These are phyloP conservation scores for Bursaphelenchus mucronatus DNA, from an alignment of 1,140 invertebrate species.

Conservation along the genomic window DNA sequence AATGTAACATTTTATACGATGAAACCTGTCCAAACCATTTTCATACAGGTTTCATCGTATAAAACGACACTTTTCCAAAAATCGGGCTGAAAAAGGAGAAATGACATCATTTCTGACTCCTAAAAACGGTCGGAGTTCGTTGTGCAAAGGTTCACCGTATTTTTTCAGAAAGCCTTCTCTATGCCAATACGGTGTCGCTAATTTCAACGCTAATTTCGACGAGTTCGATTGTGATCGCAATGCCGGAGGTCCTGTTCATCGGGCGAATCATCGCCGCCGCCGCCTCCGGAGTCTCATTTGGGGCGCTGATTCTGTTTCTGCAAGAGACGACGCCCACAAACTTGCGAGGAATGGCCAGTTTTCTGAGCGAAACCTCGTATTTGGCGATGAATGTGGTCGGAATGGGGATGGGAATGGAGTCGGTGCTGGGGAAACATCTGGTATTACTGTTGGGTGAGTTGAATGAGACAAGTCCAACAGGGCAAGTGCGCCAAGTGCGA, in stretches of 20 bases:
- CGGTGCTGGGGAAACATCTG: constrained; percentile 40
- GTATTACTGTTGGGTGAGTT: constrained; percentile 37
- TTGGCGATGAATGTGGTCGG: constrained; percentile 44
- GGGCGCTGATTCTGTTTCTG: constrained; percentile 50
- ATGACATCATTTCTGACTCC: not conserved
- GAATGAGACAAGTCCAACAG: no score
- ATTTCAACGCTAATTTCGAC: constrained; percentile 16
- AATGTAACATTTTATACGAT: no score
- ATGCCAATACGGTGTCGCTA: constrained; percentile 35
- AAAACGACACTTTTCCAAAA: no score
- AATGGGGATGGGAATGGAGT: constrained; percentile 55
- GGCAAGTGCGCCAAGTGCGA: no score
- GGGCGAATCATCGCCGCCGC: constrained; percentile 42
- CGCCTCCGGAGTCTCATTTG: constrained; percentile 49
- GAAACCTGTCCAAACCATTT: no score
- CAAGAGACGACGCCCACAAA: constrained; percentile 53
- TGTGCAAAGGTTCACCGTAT: constrained; percentile 4
- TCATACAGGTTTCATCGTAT: no score
- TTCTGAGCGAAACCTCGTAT: constrained; percentile 47
- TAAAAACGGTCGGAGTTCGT: constrained; percentile 27
- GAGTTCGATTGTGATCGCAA: constrained; percentile 19
- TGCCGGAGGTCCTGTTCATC: constrained; percentile 44
- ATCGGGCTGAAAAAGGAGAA: not conserved
- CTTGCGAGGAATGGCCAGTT: constrained; percentile 43
- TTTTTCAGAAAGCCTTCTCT: constrained; percentile 34